Conservation (phyloP, 2,888 invertebrate species). For the Crocallis elinguaria region DNA sequence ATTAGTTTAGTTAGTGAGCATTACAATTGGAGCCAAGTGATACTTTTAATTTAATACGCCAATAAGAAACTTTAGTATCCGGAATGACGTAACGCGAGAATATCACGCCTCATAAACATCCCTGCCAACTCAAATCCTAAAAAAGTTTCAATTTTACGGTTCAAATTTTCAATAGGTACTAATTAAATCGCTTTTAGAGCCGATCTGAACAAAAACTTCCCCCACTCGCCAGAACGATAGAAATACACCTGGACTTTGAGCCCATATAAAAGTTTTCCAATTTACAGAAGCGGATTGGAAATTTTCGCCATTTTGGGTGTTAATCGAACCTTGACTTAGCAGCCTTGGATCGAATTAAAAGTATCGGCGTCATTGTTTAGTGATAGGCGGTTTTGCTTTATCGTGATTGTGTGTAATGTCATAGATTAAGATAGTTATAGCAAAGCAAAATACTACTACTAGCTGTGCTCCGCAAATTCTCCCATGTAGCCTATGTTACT, state of each 20-base stretch:
- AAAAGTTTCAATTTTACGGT: constrained; percentile 33
- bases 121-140: constrained; percentile 6
- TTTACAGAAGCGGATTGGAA: constrained; percentile 83
- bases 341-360: constrained; percentile 69
- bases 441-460: too few species aligned
- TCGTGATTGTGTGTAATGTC: not conserved
- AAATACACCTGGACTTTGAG: constrained; percentile 83
- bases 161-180: constrained; percentile 40
- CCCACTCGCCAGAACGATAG: constrained; percentile 64
- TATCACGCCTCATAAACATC: not conserved
- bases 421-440: too few species aligned
- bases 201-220: constrained; percentile 72
- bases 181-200: constrained; percentile 72
- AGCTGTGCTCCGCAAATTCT: too few species aligned
- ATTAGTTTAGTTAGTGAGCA: too few species aligned
- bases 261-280: constrained; percentile 85
- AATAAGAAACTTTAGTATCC: too few species aligned
- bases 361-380: constrained; percentile 47
- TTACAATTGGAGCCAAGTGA: too few species aligned
- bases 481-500: too few species aligned
- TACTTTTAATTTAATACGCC: too few species aligned
- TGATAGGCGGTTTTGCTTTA: constrained; percentile 1
- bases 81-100: too few species aligned
- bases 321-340: constrained; percentile 80
- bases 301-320: constrained; percentile 81